Evolutionary conservation across 2,113 vertebrate species (phyloP), one percentile per base, ranked within the genome.

Genomic region (Oreochromis tanganicae): DNA sequence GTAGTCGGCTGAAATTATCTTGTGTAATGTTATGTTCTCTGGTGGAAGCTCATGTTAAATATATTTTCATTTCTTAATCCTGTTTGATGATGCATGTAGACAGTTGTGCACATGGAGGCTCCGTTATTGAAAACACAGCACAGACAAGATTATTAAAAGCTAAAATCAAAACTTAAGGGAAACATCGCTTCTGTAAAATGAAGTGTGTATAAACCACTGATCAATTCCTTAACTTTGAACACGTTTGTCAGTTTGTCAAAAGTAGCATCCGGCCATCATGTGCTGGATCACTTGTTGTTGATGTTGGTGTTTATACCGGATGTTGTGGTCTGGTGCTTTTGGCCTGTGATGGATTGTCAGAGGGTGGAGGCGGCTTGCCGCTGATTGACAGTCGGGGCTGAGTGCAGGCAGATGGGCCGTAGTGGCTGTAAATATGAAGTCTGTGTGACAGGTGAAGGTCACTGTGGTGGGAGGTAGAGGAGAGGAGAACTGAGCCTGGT

Each of bases 401-500:
- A 88, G 68, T 38, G 89, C 90, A 91, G 91, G 91, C 90, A 92
- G 94, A 94, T 92, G 91, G 91, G 91, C 89, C 82, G 80, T 80
- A 78, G 87, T 85, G 91, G 86, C 91, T 89, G 89, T 93, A 94
- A 95, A 95, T 94, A 93, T 93, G 88, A 94, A 83, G 85, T 61
- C 68, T 55, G 78, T 73, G 87, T 92, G 95, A 96, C 93, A 92
- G 94, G 89, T 95, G 94, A 93, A 94, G 95, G 93, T 94, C 91
- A 92, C 82, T 86, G 86, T 82, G 63, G 87, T 88, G 86, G 89
- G 87, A 91, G 83, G 89, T 85, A 63, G 85, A 80, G 71, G 78
- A 80, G 46, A 83, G 84, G 71, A 89, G 80, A 87, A 87, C 27
- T n/a, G 82, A 89, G 87, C 75, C 57, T 78, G 43, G 78, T 66